Conservation (phyloP, 2,888 invertebrate genomes). For the Sepioteuthis lessoniana region DNA sequence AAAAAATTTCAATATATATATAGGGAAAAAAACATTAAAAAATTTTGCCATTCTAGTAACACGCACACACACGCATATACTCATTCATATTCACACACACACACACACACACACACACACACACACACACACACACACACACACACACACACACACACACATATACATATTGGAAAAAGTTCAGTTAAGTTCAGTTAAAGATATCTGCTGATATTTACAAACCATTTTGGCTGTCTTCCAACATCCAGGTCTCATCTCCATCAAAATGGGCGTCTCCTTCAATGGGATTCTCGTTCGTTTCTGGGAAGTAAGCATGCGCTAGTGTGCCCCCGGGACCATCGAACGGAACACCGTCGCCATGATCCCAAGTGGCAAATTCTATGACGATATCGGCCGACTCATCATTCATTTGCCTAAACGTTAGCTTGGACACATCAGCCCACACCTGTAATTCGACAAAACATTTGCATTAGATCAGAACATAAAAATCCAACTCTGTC, state of each 20-base stretch:
- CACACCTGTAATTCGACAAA: slow-evolving; percentile 48
- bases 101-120: too few relatives aligned
- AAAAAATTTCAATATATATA: too few relatives aligned
- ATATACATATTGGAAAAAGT: too few relatives aligned
- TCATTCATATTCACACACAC: too few relatives aligned
- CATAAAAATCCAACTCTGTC: too few relatives aligned
- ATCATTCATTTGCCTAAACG: neutral
- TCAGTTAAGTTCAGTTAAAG: neutral
- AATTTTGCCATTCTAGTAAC: too few relatives aligned
- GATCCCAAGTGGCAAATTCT: slow-evolving; percentile 45
- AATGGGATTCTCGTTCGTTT: neutral
- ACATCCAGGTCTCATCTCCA: neutral
- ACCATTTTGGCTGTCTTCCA: slow-evolving; percentile 14
- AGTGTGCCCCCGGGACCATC: slow-evolving; percentile 82
- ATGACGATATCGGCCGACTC: slow-evolving; percentile 49
- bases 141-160: too few relatives aligned
- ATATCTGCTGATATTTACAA: neutral
- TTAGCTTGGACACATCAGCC: slow-evolving; percentile 46
- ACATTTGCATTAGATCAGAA: too few relatives aligned
- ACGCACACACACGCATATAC: too few relatives aligned
- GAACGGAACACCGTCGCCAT: slow-evolving; percentile 82
- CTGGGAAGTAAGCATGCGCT: slow-evolving; percentile 17
- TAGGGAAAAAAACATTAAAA: too few relatives aligned
- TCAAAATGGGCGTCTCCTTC: slow-evolving; percentile 46
- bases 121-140: too few relatives aligned